These are phyloP conservation scores for Hipparchia semele DNA, from an alignment of 2,888 invertebrate genomes.

Conservation along the genomic window DNA sequence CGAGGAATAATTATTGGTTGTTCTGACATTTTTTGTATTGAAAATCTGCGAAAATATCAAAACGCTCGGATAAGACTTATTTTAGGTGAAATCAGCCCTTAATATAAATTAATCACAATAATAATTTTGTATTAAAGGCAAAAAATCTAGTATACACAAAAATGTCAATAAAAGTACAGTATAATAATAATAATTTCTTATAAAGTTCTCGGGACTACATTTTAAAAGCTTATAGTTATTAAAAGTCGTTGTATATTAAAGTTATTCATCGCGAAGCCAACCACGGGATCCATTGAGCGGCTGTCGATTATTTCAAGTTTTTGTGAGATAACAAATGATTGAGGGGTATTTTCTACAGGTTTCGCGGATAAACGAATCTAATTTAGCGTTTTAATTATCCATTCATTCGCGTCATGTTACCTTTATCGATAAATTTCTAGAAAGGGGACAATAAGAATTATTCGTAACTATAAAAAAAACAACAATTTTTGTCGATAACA, in stretches of 20 bases:
- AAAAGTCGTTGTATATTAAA: too few species aligned
- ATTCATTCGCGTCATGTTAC: slow-evolving; percentile 73
- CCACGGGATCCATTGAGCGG: slow-evolving; percentile 12
- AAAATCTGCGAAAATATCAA: too few species aligned
- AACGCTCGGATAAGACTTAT: too few species aligned
- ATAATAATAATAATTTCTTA: slow-evolving; percentile 2
- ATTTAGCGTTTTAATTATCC: slow-evolving; percentile 79
- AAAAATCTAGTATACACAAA: too few species aligned
- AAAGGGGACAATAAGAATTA: not conserved
- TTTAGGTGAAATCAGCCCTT: too few species aligned
- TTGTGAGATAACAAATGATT: slow-evolving; percentile 64
- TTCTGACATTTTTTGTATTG: too few species aligned
- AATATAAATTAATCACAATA: too few species aligned
- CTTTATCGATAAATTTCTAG: slow-evolving; percentile 61
- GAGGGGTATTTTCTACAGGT: slow-evolving; percentile 71
- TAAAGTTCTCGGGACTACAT: slow-evolving; percentile 13
- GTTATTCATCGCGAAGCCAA: slow-evolving; percentile 19
- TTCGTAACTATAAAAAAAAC: too few species aligned
- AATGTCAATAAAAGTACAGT: not conserved
- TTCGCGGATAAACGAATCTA: slow-evolving; percentile 76
- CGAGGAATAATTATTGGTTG: too few species aligned
- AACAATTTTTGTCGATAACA: too few species aligned
- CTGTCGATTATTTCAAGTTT: slow-evolving; percentile 39
- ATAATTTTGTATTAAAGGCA: too few species aligned
- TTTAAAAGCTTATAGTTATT: slow-evolving; percentile 25